Evolutionary conservation across 2,113 vertebrate genomes (phyloP).

Genomic region (Ibidorhyncha struthersii): DNA sequence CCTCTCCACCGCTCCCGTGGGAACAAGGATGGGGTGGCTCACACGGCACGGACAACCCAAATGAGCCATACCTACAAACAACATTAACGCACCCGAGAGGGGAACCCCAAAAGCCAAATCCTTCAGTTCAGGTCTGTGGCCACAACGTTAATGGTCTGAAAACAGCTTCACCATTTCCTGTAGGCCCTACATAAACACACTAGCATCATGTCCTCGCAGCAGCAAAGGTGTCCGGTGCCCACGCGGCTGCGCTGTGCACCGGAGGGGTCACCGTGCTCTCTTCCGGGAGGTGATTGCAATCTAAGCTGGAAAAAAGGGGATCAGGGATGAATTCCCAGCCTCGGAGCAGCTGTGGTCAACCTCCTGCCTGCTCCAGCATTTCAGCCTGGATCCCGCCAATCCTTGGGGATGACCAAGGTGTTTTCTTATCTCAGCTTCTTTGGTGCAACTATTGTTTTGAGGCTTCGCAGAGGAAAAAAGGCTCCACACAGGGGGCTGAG

Average conservation of each 20-base stretch:
- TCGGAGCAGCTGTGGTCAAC: background rate
- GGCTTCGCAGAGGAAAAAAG: background rate
- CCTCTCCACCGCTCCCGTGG: background rate
- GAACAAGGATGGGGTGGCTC: background rate
- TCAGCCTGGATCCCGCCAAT: background rate
- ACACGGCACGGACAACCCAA: background rate
- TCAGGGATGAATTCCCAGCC: background rate
- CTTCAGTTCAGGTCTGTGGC: background rate
- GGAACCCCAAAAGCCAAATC: background rate
- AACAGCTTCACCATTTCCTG: background rate
- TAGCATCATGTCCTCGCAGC: background rate
- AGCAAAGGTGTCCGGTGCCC: background rate
- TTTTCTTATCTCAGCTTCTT: background rate
- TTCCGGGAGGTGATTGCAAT: background rate
- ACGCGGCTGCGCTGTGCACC: fast-evolving
- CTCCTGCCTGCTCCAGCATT: background rate
- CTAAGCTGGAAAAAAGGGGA: background rate
- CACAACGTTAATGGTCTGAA: background rate
- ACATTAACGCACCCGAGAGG: background rate
- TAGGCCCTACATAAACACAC: background rate
- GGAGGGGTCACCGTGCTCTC: background rate
- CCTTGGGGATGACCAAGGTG: background rate
- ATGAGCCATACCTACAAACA: background rate
- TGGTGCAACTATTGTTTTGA: background rate
- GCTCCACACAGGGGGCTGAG: background rate